Conservation (phyloP, 2,797 vertebrate genomes). For the Dromococcyx pavoninus region DNA sequence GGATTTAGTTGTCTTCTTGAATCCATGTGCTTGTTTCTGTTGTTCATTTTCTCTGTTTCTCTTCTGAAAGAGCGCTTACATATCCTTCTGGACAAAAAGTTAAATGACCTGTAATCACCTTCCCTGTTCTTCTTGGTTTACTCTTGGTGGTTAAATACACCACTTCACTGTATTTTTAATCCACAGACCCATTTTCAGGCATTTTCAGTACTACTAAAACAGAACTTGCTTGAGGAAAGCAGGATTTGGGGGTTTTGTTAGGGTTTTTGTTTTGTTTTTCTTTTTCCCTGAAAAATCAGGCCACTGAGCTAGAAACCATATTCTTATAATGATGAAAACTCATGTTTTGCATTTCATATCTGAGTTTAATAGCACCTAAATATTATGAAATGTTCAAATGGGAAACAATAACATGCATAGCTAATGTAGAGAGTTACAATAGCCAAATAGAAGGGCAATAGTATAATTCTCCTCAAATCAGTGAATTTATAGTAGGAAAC, state of each 20-base stretch:
- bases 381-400: background rate
- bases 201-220: background rate
- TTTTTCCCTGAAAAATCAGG: background rate
- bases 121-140: background rate
- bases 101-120: background rate
- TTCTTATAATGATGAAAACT: background rate
- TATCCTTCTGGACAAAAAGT: too few species aligned
- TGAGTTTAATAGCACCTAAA: background rate
- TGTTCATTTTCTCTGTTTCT: too few species aligned
- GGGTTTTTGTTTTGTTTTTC: background rate
- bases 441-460: background rate
- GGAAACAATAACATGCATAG: background rate
- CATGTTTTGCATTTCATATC: background rate
- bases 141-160: background rate
- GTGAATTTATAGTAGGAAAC: background rate
- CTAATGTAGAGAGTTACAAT: background rate
- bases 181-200: background rate
- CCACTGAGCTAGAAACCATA: background rate
- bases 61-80: too few species aligned
- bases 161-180: rapidly evolving
- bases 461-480: background rate
- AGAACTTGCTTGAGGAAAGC: background rate
- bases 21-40: too few species aligned
- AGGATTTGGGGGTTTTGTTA: background rate
- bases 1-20: too few species aligned